Percentiles rank a stretch among this genome's conserved stretches.
Evolutionary conservation across 2,797 vertebrate genomes (phyloP).

Genomic region (Enteromius thamalakanensis): DNA sequence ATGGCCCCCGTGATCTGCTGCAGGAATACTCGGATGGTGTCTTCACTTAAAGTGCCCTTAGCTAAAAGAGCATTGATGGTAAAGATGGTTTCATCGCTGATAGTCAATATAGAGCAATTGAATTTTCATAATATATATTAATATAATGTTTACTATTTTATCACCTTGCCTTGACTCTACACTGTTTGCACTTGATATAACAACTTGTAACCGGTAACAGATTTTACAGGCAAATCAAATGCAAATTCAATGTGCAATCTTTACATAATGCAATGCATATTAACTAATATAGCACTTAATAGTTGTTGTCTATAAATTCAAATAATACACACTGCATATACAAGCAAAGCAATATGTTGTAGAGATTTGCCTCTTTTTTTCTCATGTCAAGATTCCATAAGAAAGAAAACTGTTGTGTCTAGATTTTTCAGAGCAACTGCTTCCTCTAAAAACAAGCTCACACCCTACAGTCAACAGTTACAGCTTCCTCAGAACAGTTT

Average conservation of each 20-base stretch:
- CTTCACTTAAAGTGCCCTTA: constrained; percentile 96
- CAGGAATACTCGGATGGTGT: constrained; percentile 95
- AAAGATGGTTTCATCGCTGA: neutral
- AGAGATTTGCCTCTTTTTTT: neutral
- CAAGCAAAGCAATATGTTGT: neutral
- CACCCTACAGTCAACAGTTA: neutral
- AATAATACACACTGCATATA: neutral
- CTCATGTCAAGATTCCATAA: neutral
- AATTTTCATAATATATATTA: neutral
- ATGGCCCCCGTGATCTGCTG: constrained; percentile 97
- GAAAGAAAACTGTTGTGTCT: neutral
- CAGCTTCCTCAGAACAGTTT: constrained; percentile 41
- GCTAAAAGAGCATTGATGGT: constrained; percentile 69
- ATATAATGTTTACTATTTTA: neutral
- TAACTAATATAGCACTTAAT: neutral
- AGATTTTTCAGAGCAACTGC: neutral
- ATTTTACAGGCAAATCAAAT: constrained; percentile 24
- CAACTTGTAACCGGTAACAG: neutral
- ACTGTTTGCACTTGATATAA: neutral
- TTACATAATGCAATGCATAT: neutral
- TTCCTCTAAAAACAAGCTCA: constrained; percentile 34
- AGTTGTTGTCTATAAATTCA: neutral
- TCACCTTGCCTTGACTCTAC: neutral
- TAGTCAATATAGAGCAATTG: neutral
- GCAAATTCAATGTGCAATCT: neutral